Percentiles rank a stretch among this genome's conserved stretches.
Conservation (phyloP, 2,797 vertebrate genomes). For the Eupleurogrammus muticus region DNA sequence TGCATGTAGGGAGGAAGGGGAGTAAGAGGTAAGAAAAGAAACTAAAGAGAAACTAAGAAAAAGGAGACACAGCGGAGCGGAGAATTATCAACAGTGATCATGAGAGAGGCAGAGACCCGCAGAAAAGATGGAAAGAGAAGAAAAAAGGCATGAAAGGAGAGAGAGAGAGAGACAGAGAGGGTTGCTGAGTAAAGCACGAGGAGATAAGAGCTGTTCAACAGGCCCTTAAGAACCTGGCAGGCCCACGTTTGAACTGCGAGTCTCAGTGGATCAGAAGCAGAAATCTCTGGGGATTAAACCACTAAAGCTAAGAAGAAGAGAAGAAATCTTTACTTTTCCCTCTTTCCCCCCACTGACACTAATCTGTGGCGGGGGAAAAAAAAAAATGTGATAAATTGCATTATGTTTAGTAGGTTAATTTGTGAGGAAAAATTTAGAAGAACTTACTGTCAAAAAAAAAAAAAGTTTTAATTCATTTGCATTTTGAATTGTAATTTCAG, state of each 20-base stretch:
- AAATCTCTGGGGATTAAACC: conserved; percentile 66
- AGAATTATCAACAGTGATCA: conserved; percentile 8
- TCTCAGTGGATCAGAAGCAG: conserved; percentile 63
- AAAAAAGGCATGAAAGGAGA: conserved; percentile 27
- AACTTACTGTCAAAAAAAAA: neutral
- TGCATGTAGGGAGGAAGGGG: neutral
- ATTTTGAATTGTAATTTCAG: neutral
- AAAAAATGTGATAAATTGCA: conserved; percentile 15
- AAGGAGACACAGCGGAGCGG: neutral
- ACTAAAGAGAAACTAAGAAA: neutral
- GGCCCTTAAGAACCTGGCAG: conserved; percentile 63
- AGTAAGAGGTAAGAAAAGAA: neutral
- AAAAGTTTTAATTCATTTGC: neutral
- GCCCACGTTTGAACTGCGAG: conserved; percentile 58
- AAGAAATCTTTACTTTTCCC: conserved; percentile 35
- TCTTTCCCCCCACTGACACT: conserved; percentile 30
- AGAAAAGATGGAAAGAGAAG: conserved; percentile 8
- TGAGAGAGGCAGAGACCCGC: conserved; percentile 5
- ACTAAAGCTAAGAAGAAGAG: conserved; percentile 44
- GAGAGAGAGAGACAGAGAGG: conserved; percentile 25
- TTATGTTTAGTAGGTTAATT: conserved; percentile 19
- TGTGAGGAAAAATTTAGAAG: neutral
- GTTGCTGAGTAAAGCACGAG: conserved; percentile 46
- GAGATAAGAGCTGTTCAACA: conserved; percentile 62
- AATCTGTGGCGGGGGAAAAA: conserved; percentile 19